Conservation (phyloP, 2,113 vertebrate species). For the Macrotis lagotis region DNA sequence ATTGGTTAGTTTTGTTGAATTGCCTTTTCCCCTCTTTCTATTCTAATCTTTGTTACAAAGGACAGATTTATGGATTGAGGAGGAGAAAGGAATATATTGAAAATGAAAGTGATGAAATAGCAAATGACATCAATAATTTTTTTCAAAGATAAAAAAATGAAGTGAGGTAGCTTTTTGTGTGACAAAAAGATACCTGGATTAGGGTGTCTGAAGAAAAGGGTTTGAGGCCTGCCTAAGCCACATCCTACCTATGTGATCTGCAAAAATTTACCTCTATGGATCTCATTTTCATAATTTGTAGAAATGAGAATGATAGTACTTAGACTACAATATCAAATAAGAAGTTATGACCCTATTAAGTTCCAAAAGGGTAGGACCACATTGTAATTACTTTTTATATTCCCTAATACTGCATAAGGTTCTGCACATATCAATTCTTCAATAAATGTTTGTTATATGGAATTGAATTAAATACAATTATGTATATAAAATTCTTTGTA, state of each 20-base stretch:
- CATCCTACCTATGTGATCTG: not conserved
- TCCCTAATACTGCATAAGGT: not conserved
- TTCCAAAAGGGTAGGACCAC: not conserved
- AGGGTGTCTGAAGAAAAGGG: not conserved
- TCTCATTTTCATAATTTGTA: not conserved
- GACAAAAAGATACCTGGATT: not conserved
- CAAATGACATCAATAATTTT: not conserved
- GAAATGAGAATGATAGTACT: not conserved
- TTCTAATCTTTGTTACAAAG: conserved; percentile 50
- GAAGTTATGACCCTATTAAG: not conserved
- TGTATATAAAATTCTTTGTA: not conserved
- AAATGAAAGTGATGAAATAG: not conserved
- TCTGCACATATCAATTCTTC: not conserved
- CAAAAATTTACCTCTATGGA: not conserved
- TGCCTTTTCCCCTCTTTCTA: conserved; percentile 7
- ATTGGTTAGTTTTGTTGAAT: not conserved
- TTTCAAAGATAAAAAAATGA: not conserved
- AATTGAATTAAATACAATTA: not conserved
- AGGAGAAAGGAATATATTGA: not conserved
- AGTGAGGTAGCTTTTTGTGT: not conserved
- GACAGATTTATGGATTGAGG: not conserved
- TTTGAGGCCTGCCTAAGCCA: not conserved
- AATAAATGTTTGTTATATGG: not conserved
- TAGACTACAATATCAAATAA: not conserved
- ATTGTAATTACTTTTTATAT: not conserved